Evolutionary conservation across 2,797 vertebrate genomes (phyloP), one percentile per base, ranked within the genome.

Genomic region (Leucoraja ocellata): DNA sequence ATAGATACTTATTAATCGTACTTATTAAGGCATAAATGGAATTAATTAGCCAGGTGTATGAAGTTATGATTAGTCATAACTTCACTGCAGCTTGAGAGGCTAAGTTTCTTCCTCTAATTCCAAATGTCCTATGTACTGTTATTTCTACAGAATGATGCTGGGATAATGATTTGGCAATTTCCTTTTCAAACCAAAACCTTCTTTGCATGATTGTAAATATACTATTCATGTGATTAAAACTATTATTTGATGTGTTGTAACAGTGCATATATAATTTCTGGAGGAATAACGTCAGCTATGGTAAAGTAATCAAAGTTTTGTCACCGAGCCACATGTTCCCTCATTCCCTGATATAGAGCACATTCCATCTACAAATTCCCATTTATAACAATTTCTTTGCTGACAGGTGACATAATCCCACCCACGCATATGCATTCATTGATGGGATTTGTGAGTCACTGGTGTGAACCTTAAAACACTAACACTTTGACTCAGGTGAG

Each of bases 161-260:
- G 16, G 61, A 68, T 88, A 21, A 68, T 88, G 63, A 36, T 88
- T 36, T 88, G 84, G 18, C 14, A 36, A 68, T 68, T 88, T 36
- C 84, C 63, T 68, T 88, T 68, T 3, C 32, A n/a, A 65, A 68
- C 71, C 71, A 88, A 68, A 8, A 3, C 14, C 68, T 10, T 86
- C n/a, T 68, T 68, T 65, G n/a, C 71, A 74, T 68, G 84, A 36
- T 68, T 68, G 65, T 36, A 68, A 21, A 8, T 68, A 65, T 68
- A 88, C 84, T 68, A 63, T 68, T 88, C 61, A 88, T 68, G n/a
- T 68, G 84, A 36, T 63, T 68, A 68, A 88, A 88, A 16, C 63
- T 88, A 36, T 88, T 88, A 68, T 18, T 88, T 68, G 65, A 88
- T 21, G 32, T 18, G 16, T 68, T 88, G 84, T 36, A 23, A 36